These are phyloP conservation scores for Tichodroma muraria DNA, from an alignment of 2,113 vertebrate genomes.

Conservation along the genomic window DNA sequence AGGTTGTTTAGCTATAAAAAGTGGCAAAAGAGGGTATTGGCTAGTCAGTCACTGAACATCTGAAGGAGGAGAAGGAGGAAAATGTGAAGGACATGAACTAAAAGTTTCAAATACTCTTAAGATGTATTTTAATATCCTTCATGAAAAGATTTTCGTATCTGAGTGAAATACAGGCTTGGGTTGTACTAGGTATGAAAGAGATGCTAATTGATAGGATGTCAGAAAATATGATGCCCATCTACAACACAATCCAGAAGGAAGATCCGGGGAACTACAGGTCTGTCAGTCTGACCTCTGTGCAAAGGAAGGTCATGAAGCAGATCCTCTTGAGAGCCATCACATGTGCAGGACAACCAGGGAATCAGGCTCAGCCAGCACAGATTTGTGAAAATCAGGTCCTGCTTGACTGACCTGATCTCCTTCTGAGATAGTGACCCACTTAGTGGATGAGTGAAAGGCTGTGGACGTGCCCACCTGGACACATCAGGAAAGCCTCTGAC, in stretches of 20 bases:
- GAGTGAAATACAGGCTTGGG: neutral
- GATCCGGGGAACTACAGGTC: neutral
- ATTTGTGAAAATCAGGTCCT: neutral
- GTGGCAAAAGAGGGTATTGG: neutral
- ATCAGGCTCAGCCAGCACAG: neutral
- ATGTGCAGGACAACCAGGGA: neutral
- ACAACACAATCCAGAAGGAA: neutral
- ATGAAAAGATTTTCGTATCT: neutral
- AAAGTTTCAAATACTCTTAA: neutral
- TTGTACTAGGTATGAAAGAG: neutral
- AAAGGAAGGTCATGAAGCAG: neutral
- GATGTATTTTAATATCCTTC: neutral
- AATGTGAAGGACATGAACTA: neutral
- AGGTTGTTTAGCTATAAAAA: neutral
- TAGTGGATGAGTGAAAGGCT: neutral
- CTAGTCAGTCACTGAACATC: neutral
- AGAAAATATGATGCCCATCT: neutral
- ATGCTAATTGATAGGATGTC: neutral
- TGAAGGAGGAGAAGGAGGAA: neutral
- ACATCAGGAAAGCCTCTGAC: neutral
- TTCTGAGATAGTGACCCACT: neutral
- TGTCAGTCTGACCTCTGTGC: neutral
- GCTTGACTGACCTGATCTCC: neutral
- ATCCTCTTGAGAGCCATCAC: neutral
- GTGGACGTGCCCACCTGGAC: neutral